Percentiles rank a stretch among this genome's conserved stretches.
Evolutionary conservation across 2,113 vertebrate species (phyloP).

Genomic region (Tinamus guttatus): DNA sequence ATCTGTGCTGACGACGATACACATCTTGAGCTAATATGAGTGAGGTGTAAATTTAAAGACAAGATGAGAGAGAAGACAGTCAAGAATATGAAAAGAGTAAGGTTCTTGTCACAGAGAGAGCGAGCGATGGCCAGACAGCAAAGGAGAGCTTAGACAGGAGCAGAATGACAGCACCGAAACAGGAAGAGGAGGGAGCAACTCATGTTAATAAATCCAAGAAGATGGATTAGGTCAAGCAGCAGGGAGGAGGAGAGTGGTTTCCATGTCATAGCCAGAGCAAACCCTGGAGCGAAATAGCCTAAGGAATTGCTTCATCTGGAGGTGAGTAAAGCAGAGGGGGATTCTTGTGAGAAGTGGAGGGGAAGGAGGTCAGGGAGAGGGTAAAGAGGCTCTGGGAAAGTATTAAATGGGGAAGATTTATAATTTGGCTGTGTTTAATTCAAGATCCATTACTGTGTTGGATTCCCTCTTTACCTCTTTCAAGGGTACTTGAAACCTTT

Average conservation of each 20-base stretch:
- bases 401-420: not conserved
- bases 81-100: not conserved
- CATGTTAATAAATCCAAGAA: rapidly evolving
- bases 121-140: not conserved
- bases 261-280: not conserved
- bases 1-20: not conserved
- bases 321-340: not conserved
- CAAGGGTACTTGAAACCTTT: not conserved
- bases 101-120: not conserved
- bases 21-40: not conserved
- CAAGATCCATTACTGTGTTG: not conserved
- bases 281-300: not conserved
- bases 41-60: not conserved
- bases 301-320: not conserved
- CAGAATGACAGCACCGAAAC: not conserved
- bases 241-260: not conserved
- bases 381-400: not conserved
- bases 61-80: not conserved
- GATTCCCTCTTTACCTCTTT: not conserved
- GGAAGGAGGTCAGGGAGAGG: not conserved
- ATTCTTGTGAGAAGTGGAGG: not conserved
- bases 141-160: not conserved
- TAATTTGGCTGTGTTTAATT: not conserved
- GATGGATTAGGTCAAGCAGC: not conserved
- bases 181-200: not conserved